phyloP scores from a whole-genome alignment of 2,797 vertebrate species.

The Alca torda region DNA sequence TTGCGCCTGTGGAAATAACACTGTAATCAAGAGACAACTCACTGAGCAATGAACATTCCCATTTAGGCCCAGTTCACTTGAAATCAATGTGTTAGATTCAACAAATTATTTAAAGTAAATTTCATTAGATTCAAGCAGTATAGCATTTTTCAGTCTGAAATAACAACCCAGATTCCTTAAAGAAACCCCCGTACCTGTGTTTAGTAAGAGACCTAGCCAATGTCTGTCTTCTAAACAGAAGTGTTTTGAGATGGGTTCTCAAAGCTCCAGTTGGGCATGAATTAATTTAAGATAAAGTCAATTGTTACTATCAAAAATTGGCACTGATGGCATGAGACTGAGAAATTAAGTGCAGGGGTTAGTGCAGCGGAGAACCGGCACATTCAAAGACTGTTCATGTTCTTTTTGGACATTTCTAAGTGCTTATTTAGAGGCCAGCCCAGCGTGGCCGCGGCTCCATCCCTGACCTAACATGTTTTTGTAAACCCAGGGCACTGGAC shows the following conservation, averaged over 20 bases:
- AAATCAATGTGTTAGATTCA: not conserved
- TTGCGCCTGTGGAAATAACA: not conserved
- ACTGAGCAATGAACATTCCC: not conserved
- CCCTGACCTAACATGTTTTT: not conserved
- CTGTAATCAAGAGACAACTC: conserved; percentile 17
- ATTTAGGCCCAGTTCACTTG: not conserved
- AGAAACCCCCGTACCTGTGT: not conserved
- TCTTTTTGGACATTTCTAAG: not conserved
- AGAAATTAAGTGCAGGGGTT: not conserved
- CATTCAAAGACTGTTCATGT: not conserved
- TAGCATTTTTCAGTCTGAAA: not conserved
- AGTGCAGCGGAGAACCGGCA: not conserved
- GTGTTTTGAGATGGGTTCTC: not conserved
- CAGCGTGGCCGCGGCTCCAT: not conserved
- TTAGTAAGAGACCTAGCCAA: not conserved
- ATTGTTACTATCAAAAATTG: not conserved
- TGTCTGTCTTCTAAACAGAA: not conserved
- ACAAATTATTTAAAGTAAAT: not conserved
- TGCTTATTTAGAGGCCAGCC: not conserved
- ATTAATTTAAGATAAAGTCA: not conserved
- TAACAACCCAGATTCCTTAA: not conserved
- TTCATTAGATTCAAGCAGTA: not conserved
- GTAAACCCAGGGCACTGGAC: not conserved
- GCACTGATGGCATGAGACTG: not conserved
- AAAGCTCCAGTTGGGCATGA: not conserved